Evolutionary conservation across 2,113 vertebrate species (phyloP).

Genomic region (Pagrus major): DNA sequence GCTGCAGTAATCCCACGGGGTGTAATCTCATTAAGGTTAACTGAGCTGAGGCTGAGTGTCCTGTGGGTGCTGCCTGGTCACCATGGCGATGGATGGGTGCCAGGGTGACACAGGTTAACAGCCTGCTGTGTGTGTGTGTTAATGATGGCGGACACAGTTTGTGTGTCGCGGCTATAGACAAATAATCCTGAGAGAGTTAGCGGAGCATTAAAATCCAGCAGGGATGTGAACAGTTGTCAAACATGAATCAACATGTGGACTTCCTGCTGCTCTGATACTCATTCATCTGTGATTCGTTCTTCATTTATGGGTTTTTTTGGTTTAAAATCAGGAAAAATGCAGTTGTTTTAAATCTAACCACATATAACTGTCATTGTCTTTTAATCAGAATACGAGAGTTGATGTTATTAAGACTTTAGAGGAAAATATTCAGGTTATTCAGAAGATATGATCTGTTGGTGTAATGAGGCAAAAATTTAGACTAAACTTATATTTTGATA

Average conservation of each 20-base stretch:
- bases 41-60: conserved; percentile 47
- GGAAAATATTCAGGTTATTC: no score
- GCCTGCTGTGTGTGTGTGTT: not conserved
- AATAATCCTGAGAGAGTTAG: not conserved
- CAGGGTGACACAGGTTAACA: conserved; percentile 13
- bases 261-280: not conserved
- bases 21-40: conserved; percentile 78
- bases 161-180: not conserved
- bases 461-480: no score
- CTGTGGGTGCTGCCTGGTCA: conserved; percentile 51
- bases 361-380: no score
- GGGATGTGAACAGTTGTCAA: not conserved
- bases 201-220: not conserved
- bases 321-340: no score
- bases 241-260: not conserved
- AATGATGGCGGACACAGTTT: not conserved
- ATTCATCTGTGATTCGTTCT: not conserved
- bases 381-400: not conserved
- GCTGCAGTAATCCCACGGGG: conserved; percentile 67
- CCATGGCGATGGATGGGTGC: conserved; percentile 42
- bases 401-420: no score
- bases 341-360: no score
- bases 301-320: not conserved
- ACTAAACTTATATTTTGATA: no score
- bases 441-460: no score